Evolutionary conservation across 1,140 invertebrate genomes (phyloP).

Genomic region (Trichogramma pretiosum): DNA sequence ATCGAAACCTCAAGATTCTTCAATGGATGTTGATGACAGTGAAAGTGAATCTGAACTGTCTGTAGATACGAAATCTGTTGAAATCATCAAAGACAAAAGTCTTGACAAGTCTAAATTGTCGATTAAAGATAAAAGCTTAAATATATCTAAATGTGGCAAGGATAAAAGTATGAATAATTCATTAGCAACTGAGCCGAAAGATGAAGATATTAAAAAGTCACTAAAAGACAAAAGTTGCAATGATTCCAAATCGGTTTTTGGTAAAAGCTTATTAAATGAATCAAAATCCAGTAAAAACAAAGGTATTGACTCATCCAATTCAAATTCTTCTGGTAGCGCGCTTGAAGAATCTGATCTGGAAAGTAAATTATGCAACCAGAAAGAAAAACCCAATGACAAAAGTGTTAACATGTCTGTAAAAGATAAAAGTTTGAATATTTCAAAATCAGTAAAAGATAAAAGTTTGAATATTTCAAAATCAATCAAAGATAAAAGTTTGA

Average conservation of each 20-base stretch:
- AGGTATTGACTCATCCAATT: neutral
- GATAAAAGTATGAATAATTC: conserved; percentile 5
- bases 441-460: conserved; percentile 2
- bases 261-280: no score
- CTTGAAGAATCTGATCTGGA: neutral
- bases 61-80: no score
- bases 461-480: neutral
- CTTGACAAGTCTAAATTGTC: neutral
- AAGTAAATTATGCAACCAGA: no score
- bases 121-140: conserved; percentile 1
- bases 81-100: neutral
- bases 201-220: neutral
- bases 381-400: neutral
- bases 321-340: no score
- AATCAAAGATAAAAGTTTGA: neutral
- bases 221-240: neutral
- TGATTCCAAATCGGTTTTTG: no score
- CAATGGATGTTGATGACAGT: conserved; percentile 4
- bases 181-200: neutral
- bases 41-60: neutral
- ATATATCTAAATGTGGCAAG: neutral
- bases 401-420: neutral
- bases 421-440: neutral
- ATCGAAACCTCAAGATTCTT: neutral
- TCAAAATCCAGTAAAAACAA: neutral